Base-by-base conservation (phyloP, 1,140 invertebrate genomes). In the Pseudoatta argentina region DNA sequence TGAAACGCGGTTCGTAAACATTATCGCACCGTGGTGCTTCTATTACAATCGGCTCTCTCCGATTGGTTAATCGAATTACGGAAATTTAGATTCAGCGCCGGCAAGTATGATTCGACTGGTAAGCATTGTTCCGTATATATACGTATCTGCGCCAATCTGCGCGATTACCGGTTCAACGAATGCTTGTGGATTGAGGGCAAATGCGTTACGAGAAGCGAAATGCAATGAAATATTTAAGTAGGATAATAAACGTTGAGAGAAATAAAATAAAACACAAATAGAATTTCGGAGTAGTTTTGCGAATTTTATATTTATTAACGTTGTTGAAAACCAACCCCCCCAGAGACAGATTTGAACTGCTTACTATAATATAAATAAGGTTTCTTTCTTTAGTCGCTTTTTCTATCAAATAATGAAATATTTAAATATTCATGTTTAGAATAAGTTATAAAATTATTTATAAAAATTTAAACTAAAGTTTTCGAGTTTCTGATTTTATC, bases 11-110 rank as follows among this genome's bases (percentile, higher is more conserved):
- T 85, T 53, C 73, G 73, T 78, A 78, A 85, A 77, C 82, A 66
- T 78, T 85, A 85, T 78, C 82, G 75, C 24, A 39, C 51, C 73
- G 66, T 39, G 16, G 7, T 53, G 61, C 48, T 57, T 75, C 79
- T 75, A 75, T 83, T 73, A 83, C 79, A 83, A 73, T 63, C 24
- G 77, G 39, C 39, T 61, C 61, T 61, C 30, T 85, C 82, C 51
- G 73, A 85, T 78, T 85, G 51, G 30, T 55, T 85, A 85, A 85
- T 78, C 63, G 72, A 66, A 85, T 85, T 85, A 85, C 73, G 16
- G 75, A 78, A 44, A 63, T 85, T 63, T 85, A 77, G 73, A 78
- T 78, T 85, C 82, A 64, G 51, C 30, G 24, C 61, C 48, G 73
- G 63, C 75, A 76, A 78, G 48, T 85, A 85, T 78, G 48, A 83